Evolutionary conservation across 2,797 vertebrate genomes (phyloP).

Genomic region (Apogon talboti): DNA sequence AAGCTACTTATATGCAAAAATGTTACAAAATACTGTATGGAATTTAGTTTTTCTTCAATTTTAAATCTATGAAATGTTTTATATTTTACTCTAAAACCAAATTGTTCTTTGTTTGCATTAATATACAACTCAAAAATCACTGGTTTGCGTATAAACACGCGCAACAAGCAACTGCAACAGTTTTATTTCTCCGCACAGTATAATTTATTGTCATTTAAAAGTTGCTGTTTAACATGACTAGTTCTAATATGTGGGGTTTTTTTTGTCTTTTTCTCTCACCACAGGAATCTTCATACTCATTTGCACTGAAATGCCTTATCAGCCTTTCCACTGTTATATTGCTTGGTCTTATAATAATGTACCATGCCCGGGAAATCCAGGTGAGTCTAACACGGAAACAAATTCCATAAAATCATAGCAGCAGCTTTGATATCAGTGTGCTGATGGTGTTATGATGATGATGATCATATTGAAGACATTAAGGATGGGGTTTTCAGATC

Average conservation of each 20-base stretch:
- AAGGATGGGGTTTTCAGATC: too few species aligned
- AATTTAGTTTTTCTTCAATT: constrained; percentile 2
- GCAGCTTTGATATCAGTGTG: constrained; percentile 7
- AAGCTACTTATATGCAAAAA: not conserved
- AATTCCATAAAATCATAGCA: not conserved
- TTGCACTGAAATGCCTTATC: constrained; percentile 98
- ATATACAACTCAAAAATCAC: constrained; percentile 5
- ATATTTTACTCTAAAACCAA: constrained; percentile 5
- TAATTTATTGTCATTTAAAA: not conserved
- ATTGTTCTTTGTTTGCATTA: constrained; percentile 35
- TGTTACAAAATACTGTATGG: too few species aligned
- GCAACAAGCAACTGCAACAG: constrained; percentile 8
- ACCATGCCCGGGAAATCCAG: constrained; percentile 97
- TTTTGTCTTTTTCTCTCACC: constrained; percentile 66
- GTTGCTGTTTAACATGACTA: constrained; percentile 1
- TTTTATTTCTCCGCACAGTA: not conserved
- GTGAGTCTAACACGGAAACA: constrained; percentile 78
- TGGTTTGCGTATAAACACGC: constrained; percentile 4
- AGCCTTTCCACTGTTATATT: constrained; percentile 97
- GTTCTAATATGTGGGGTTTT: constrained; percentile 34
- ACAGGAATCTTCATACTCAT: constrained; percentile 94
- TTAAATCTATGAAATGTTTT: constrained; percentile 6
- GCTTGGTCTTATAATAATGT: constrained; percentile 96
- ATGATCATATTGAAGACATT: too few species aligned
- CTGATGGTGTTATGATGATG: not conserved